A percentile compares a stretch with the other conserved stretches of the same genome.
Evolutionary conservation across 2,113 vertebrate genomes (phyloP).

Genomic region (Sarotherodon lohbergeri): DNA sequence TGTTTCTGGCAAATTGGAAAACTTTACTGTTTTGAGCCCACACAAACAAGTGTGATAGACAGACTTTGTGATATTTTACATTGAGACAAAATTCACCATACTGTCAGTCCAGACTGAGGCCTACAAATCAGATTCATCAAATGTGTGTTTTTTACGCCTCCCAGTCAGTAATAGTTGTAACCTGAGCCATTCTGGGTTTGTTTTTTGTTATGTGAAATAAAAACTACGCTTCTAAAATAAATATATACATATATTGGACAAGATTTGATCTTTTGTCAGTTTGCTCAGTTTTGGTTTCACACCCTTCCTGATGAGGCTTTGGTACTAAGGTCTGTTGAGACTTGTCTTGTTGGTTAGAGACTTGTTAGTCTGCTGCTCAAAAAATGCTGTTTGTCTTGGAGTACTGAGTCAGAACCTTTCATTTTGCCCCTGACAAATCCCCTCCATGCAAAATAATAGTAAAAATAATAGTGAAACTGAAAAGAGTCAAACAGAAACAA

Average conservation of each 20-base stretch:
- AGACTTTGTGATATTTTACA: background rate
- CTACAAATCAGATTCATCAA: background rate
- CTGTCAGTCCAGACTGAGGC: background rate
- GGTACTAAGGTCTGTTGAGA: background rate
- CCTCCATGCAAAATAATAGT: background rate
- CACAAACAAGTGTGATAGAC: background rate
- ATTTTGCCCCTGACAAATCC: background rate
- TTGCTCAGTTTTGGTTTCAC: background rate
- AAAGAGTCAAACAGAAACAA: background rate
- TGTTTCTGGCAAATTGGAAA: conserved; percentile 24
- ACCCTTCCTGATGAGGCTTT: background rate
- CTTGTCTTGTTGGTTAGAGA: background rate
- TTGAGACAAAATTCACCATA: background rate
- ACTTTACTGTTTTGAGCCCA: background rate
- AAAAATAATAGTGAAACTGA: background rate
- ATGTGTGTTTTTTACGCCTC: background rate
- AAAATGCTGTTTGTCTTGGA: background rate
- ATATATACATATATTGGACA: background rate
- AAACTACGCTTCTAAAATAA: background rate
- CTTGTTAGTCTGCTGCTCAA: background rate
- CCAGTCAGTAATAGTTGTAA: background rate
- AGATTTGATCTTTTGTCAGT: background rate
- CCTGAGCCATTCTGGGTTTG: background rate
- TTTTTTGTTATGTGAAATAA: background rate
- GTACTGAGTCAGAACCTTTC: background rate